Evolutionary conservation across 2,888 invertebrate genomes (phyloP).

Genomic region (Lasioglossum pauxillum): DNA sequence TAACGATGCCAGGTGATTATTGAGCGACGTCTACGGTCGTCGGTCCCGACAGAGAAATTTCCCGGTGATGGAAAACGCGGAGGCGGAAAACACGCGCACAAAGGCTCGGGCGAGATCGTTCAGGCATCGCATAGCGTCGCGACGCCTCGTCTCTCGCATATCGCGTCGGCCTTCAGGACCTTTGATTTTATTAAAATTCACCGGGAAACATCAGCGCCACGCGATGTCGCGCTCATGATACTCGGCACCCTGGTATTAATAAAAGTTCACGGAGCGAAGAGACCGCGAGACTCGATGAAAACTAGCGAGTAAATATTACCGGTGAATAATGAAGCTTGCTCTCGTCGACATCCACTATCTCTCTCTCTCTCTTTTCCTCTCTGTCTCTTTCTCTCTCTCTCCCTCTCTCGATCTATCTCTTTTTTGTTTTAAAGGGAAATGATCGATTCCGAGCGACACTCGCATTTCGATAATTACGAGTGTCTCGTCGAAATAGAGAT

Average conservation of each 20-base stretch:
- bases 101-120: constrained; percentile 29
- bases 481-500: neutral
- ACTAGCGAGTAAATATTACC: constrained; percentile 36
- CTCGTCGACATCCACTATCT: neutral
- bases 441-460: constrained; percentile 11
- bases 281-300: constrained; percentile 1
- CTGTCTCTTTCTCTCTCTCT: neutral
- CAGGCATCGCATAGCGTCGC: neutral
- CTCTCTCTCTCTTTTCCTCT: neutral
- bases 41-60: constrained; percentile 19
- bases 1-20: constrained; percentile 7
- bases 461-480: constrained; percentile 34
- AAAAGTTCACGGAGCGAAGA: constrained; percentile 28
- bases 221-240: constrained; percentile 8
- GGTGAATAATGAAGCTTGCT: constrained; percentile 17
- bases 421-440: neutral
- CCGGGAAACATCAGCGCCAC: neutral
- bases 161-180: constrained; percentile 3
- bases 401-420: neutral
- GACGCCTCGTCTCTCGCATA: neutral
- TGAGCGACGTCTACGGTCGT: constrained; percentile 4
- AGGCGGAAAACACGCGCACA: constrained; percentile 39
- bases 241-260: constrained; percentile 32
- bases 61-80: constrained; percentile 46
- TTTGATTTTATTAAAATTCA: constrained; percentile 53